Conservation (phyloP, 2,113 vertebrate genomes). For the Dermatemys mawii region DNA sequence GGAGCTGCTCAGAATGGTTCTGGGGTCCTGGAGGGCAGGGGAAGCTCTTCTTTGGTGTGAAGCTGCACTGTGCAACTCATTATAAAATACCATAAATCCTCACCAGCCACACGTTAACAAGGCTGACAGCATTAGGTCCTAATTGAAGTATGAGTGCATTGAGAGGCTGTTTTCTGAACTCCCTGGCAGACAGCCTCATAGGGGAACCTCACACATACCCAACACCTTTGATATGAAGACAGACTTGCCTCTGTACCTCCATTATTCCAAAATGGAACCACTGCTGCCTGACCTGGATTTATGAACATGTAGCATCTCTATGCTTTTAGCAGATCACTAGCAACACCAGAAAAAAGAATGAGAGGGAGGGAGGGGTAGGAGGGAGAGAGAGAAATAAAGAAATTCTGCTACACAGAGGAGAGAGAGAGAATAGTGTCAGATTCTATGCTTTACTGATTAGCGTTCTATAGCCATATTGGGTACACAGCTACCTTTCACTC, state of each 20-base stretch:
- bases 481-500: accelerated
- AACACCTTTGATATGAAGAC: neutral
- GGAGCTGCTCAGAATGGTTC: neutral
- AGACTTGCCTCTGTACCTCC: neutral
- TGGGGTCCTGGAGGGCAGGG: neutral
- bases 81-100: neutral
- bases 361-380: no score
- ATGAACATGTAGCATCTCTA: neutral
- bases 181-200: neutral
- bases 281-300: neutral
- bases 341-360: accelerated
- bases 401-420: accelerated
- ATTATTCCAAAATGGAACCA: neutral
- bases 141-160: neutral
- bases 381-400: neutral
- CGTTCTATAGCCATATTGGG: neutral
- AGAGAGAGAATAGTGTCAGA: accelerated
- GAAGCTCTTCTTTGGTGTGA: neutral
- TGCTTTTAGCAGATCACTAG: accelerated
- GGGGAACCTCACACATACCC: accelerated
- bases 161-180: accelerated
- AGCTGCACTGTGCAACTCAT: accelerated
- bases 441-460: neutral
- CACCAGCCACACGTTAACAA: accelerated
- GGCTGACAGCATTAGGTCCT: neutral